Evolutionary conservation across 1,140 invertebrate species (phyloP).

Genomic region (Panulirus ornatus): DNA sequence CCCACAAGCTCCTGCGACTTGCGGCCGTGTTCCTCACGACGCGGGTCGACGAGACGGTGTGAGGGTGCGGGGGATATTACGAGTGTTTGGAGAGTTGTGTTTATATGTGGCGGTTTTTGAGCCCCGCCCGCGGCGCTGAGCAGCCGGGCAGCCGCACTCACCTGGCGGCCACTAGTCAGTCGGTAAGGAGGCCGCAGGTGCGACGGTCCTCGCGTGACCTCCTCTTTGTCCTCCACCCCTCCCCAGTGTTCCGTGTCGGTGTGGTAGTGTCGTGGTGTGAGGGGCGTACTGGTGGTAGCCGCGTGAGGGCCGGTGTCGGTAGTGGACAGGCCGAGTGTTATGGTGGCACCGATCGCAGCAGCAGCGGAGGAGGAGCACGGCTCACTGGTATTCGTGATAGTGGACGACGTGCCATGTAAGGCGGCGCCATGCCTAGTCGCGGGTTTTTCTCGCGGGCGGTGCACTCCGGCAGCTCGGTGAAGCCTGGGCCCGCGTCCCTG

Average conservation of each 20-base stretch:
- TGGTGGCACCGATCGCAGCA: background rate
- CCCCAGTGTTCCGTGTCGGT: background rate
- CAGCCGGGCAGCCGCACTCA: conserved; percentile 47
- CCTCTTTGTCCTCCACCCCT: background rate
- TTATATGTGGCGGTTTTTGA: conserved; percentile 19
- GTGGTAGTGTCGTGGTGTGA: background rate
- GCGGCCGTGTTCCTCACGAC: too few species aligned
- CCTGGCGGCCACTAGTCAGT: conserved; percentile 59
- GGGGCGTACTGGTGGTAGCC: background rate
- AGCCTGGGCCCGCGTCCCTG: conserved; percentile 61
- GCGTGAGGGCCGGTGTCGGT: background rate
- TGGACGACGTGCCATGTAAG: conserved; percentile 21
- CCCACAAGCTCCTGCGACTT: too few species aligned
- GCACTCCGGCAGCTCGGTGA: conserved; percentile 68
- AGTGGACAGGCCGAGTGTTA: background rate
- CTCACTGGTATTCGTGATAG: background rate
- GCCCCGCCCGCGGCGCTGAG: conserved; percentile 47
- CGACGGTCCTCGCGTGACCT: conserved; percentile 29
- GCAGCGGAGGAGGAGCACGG: background rate
- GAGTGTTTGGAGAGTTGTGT: too few species aligned
- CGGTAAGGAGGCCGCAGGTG: conserved; percentile 45
- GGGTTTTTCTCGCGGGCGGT: conserved; percentile 71
- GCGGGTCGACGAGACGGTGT: background rate
- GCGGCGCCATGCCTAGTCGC: conserved; percentile 57
- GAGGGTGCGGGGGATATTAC: background rate